Percentiles rank a stretch among this genome's conserved stretches.
These are phyloP conservation scores for Charadrius vociferus DNA, from an alignment of 2,113 vertebrate species.

Conservation along the genomic window DNA sequence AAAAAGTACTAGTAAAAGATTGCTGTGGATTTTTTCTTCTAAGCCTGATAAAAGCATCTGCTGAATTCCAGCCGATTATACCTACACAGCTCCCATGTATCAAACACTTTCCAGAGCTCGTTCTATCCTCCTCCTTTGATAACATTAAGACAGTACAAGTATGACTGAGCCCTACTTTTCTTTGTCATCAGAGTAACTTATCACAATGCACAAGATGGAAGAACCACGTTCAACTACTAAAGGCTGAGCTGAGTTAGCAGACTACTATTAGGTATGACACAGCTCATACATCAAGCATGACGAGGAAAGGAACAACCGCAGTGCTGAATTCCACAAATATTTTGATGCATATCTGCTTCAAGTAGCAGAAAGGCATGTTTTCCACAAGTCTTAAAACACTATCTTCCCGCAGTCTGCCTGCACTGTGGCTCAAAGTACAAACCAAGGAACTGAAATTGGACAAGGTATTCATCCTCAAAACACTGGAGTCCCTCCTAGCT, in stretches of 20 bases:
- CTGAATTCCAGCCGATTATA: not conserved
- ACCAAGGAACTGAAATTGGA: not conserved
- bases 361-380: not conserved
- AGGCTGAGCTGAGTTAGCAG: not conserved
- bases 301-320: not conserved
- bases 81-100: not conserved
- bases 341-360: not conserved
- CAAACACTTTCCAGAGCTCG: not conserved
- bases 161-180: not conserved
- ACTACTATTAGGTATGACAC: not conserved
- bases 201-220: not conserved
- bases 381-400: not conserved
- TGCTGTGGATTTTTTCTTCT: not conserved
- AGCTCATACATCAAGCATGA: not conserved
- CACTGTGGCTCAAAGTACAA: not conserved
- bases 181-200: not conserved
- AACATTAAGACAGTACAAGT: not conserved
- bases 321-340: not conserved
- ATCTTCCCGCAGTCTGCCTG: not conserved
- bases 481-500: not conserved
- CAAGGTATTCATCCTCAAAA: not conserved
- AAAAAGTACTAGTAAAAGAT: not conserved
- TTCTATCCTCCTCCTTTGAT: not conserved
- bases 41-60: not conserved
- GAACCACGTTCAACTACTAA: not conserved